These are phyloP conservation scores for Arge pagana DNA, from an alignment of 2,888 invertebrate species.

Conservation along the genomic window DNA sequence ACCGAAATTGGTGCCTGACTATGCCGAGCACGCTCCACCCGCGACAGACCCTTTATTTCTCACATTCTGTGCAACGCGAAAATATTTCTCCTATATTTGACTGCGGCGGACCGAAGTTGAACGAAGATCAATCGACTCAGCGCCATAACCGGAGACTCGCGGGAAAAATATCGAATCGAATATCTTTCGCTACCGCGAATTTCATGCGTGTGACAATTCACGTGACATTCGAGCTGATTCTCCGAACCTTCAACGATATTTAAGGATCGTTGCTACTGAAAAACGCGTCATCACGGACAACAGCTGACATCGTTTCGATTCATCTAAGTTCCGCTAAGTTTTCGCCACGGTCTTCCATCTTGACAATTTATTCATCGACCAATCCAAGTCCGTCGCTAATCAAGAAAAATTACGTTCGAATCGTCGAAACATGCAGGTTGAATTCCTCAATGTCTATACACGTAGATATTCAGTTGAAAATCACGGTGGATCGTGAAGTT, in stretches of 20 bases:
- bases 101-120: slow-evolving; percentile 6
- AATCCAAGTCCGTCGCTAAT: no score
- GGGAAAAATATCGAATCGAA: background rate
- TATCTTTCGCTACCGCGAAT: background rate
- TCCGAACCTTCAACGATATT: background rate
- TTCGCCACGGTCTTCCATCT: no score
- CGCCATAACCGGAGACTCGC: background rate
- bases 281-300: no score
- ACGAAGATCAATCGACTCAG: slow-evolving; percentile 1
- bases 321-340: no score
- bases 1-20: slow-evolving; percentile 53
- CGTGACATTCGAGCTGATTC: background rate
- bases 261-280: background rate
- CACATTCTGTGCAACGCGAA: slow-evolving; percentile 37
- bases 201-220: background rate
- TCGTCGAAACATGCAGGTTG: no score
- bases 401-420: no score
- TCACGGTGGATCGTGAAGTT: no score
- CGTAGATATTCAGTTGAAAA: no score
- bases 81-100: slow-evolving; percentile 37
- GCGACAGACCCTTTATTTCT: slow-evolving; percentile 39
- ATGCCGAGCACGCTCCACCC: slow-evolving; percentile 51
- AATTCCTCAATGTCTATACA: no score
- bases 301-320: no score
- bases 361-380: no score